Percentiles rank a stretch among this genome's conserved stretches.
Conservation (phyloP, 2,888 invertebrate genomes). For the Nomada lathburiana region DNA sequence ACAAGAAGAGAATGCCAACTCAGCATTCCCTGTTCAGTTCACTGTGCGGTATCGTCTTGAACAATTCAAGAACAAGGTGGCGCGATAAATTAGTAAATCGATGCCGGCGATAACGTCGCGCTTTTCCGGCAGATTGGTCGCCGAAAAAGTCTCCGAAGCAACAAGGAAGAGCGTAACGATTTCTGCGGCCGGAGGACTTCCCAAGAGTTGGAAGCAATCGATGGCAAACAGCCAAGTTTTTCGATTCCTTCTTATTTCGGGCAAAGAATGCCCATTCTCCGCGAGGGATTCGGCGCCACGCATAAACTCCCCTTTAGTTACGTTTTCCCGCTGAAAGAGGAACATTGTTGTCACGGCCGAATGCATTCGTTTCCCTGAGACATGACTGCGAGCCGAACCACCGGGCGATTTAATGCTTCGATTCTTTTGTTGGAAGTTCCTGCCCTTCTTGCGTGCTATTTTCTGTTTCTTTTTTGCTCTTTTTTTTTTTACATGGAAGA, state of each 20-base stretch:
- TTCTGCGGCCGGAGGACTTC: constrained; percentile 24
- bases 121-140: neutral
- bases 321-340: constrained; percentile 38
- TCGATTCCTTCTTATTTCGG: constrained; percentile 12
- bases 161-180: constrained; percentile 17
- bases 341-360: constrained; percentile 31
- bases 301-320: constrained; percentile 63
- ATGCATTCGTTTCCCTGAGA: constrained; percentile 47
- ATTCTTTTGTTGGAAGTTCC: constrained; percentile 33
- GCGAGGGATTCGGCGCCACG: constrained; percentile 53
- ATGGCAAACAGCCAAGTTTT: constrained; percentile 46
- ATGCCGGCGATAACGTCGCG: neutral
- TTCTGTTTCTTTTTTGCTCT: too few species aligned
- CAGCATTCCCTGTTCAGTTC: too few species aligned
- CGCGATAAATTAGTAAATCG: constrained; percentile 6
- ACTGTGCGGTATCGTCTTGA: too few species aligned
- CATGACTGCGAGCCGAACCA: constrained; percentile 40
- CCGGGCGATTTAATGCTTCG: constrained; percentile 50
- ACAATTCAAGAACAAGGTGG: neutral
- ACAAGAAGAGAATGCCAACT: too few species aligned
- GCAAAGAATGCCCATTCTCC: constrained; percentile 31
- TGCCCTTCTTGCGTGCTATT: too few species aligned
- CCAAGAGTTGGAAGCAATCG: constrained; percentile 16
- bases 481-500: too few species aligned
- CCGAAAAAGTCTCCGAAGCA: neutral